A percentile compares a stretch with the other conserved stretches of the same genome.
Conservation (phyloP, 2,888 invertebrate species). For the Napeogenes sylphis region DNA sequence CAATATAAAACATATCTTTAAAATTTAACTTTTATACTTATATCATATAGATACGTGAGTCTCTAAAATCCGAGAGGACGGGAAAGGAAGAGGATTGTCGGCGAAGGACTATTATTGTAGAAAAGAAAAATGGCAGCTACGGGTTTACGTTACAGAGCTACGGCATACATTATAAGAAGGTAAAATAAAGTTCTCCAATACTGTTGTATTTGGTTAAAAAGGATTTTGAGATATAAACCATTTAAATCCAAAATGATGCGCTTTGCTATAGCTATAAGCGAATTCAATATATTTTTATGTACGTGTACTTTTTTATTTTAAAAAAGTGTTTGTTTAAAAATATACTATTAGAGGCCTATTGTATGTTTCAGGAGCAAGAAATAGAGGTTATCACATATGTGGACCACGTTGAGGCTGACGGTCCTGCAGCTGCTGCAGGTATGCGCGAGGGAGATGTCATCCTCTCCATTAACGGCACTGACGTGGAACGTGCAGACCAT, state of each 20-base stretch:
- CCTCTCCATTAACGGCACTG: constrained; percentile 95
- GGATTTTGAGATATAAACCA: too few relatives aligned
- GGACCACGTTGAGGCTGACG: constrained; percentile 95
- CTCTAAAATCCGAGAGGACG: constrained; percentile 58
- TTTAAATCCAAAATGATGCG: too few relatives aligned
- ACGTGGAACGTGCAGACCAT: constrained; percentile 97
- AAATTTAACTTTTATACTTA: too few relatives aligned
- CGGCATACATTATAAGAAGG: constrained; percentile 95
- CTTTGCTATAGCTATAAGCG: too few relatives aligned
- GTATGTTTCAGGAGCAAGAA: constrained; percentile 84
- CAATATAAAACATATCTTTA: too few relatives aligned
- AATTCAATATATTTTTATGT: too few relatives aligned
- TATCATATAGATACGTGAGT: constrained; percentile 56
- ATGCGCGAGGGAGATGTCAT: constrained; percentile 98
- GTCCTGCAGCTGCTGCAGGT: constrained; percentile 94
- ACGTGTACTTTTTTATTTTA: too few relatives aligned
- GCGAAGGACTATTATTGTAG: constrained; percentile 93
- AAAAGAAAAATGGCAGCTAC: constrained; percentile 92
- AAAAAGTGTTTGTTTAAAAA: not conserved
- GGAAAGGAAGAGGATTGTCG: constrained; percentile 87
- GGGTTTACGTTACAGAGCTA: constrained; percentile 98
- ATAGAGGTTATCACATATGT: constrained; percentile 98
- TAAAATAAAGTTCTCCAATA: constrained; percentile 28
- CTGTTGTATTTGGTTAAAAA: not conserved
- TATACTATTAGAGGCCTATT: not conserved